Evolutionary conservation across 1,140 invertebrate species (phyloP).

Genomic region (Asobara japonica): DNA sequence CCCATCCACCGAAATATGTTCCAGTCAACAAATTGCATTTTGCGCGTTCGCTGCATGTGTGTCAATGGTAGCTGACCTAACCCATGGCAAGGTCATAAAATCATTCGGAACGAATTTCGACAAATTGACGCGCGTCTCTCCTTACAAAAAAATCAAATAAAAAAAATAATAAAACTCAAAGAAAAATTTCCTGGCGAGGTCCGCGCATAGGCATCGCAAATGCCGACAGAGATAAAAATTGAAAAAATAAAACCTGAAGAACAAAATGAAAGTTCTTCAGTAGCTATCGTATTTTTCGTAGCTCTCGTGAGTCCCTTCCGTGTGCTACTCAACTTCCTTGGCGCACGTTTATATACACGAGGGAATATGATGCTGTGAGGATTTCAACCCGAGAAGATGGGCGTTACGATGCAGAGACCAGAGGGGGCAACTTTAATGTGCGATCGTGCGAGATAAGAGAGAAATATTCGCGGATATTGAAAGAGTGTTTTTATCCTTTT

Average conservation of each 20-base stretch:
- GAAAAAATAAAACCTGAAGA: background rate
- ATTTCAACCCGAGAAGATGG: conserved; percentile 1
- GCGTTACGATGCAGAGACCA: conserved; percentile 9
- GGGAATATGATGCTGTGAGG: conserved; percentile 6
- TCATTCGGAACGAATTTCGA: conserved; percentile 68
- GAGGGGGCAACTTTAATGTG: background rate
- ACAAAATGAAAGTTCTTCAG: background rate
- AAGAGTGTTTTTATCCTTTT: background rate
- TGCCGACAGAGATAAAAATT: background rate
- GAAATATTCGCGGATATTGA: background rate
- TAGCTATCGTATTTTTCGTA: background rate
- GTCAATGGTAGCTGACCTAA: conserved; percentile 57
- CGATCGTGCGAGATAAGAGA: conserved; percentile 25
- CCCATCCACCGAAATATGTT: background rate
- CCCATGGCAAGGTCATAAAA: conserved; percentile 60
- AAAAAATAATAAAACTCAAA: background rate
- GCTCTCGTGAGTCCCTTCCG: background rate
- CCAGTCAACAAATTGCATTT: background rate
- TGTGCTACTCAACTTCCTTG: background rate
- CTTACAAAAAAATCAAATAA: conserved; percentile 13
- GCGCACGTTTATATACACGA: background rate
- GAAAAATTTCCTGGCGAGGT: background rate
- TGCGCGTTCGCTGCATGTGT: conserved; percentile 52
- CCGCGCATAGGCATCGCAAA: background rate
- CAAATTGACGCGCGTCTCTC: conserved; percentile 60